Base-by-base conservation (phyloP, 1,140 invertebrate genomes). In the Seison nebaliae region DNA sequence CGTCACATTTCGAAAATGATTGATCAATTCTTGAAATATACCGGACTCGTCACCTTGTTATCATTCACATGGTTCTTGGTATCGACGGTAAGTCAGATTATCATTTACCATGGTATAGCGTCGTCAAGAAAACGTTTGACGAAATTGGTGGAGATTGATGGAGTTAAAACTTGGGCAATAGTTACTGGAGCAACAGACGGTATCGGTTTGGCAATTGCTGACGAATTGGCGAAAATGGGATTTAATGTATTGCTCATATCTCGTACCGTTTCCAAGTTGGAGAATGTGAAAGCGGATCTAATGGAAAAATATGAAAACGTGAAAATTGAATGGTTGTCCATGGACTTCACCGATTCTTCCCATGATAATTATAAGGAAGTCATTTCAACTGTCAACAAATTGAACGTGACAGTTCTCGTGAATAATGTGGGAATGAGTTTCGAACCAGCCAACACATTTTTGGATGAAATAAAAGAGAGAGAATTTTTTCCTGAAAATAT, bases 391-490 rank as follows among this genome's bases (percentile, higher is more conserved):
- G 73, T 81, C 24, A 38, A 52, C 17, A 73, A 69, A 2, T 59
- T 93, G 2, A 78, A 91, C 51, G 72, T 91, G 42, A 81, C 78
- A 1, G 71, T 83, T 12, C 62, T 93, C 7, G 69, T 94, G 4
- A 96, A 96, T 55, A 94, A 93, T 62, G 83, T 88, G 1, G 86
- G 84, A 3, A 70, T 79, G 43, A 78, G 75, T 35, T 88, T 88
- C 55, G 62, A 70, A 0, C 69, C 76, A 55, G n/a, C n/a, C n/a
- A n/a, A n/a, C n/a, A n/a, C n/a, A n/a, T n/a, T n/a, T n/a, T n/a
- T n/a, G n/a, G n/a, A n/a, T n/a, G n/a, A n/a, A n/a, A n/a, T n/a
- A n/a, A n/a, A n/a, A n/a, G n/a, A n/a, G n/a, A n/a, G n/a, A n/a
- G n/a, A n/a, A n/a, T n/a, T n/a, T n/a, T n/a, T n/a, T n/a, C 83